Base-by-base conservation (phyloP, 2,888 invertebrate species). In the Aporophyla nigra region DNA sequence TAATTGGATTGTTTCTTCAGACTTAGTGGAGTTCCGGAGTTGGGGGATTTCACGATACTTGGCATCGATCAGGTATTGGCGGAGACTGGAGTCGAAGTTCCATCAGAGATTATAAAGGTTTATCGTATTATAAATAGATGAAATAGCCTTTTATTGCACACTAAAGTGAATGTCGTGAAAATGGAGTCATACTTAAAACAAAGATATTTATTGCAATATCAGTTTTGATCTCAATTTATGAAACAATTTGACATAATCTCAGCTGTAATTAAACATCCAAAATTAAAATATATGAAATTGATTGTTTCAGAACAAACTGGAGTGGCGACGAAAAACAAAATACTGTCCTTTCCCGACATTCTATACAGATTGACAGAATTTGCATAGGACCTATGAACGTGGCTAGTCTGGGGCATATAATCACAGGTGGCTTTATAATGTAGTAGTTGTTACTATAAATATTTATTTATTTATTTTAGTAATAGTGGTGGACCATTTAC, bases 1-100 rank as follows among this genome's bases (percentile, higher is more conserved):
- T 86, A 88, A 88, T 88, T 89, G 83, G 78, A 85, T 86, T 79
- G 78, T 83, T 84, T 87, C 86, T 88, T 80, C 75, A 86, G 67
- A 71, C 59, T 76, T 61, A 40, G 74, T 53, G n/a, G 81, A 66
- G 75, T 79, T 81, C 74, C n/a, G 49, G 73, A 83, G 70, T 87
- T 80, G 63, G 12, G 58, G 54, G 83, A 62, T 78, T 80, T 66
- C 73, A 66, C 46, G 72, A 77, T 61, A 74, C 74, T 76, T 19
- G 58, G 24, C 49, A 71, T 73, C 69, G 83, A 80, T 77, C 84
- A 21, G 67, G 59, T 53, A 67, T 74, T 19, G n/a, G 63, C 49
- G 40, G 24, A 43, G 21, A 51, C 53, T 58, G 51, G 12, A 54
- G 65, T n/a, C 33, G 9, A 43, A 80, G 27, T 80, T 67, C 19